Evolutionary conservation across 2,797 vertebrate genomes (phyloP).

Genomic region (Sebastes reedi): DNA sequence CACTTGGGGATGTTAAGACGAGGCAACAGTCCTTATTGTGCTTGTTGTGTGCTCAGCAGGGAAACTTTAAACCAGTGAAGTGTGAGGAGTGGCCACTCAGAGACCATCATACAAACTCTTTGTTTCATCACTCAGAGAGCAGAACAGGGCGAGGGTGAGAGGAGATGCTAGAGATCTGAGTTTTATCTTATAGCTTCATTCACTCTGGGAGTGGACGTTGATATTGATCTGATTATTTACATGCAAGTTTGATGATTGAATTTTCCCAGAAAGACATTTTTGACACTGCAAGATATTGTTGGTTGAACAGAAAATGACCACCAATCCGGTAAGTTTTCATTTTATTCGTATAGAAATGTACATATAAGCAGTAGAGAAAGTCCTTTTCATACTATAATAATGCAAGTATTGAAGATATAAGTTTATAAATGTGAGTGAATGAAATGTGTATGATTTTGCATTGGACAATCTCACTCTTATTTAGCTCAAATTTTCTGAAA

Average conservation of each 20-base stretch:
- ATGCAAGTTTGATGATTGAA: neutral
- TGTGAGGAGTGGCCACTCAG: constrained; percentile 15
- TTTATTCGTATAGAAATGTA: neutral
- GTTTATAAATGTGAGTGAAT: neutral
- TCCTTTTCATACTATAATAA: neutral
- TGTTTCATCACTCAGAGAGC: neutral
- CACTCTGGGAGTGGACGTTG: neutral
- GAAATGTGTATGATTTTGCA: neutral
- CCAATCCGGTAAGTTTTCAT: constrained; percentile 48
- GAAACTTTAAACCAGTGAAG: constrained; percentile 28
- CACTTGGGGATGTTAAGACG: constrained; percentile 6
- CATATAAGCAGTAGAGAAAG: neutral
- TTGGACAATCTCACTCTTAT: neutral
- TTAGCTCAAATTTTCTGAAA: neutral
- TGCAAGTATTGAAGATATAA: neutral
- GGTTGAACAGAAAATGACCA: constrained; percentile 40
- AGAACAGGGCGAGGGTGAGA: neutral
- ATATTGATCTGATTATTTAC: neutral
- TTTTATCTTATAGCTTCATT: neutral
- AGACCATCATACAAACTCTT: neutral
- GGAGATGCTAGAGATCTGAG: neutral
- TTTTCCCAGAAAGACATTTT: neutral
- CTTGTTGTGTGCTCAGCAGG: constrained; percentile 19
- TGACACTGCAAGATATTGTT: neutral
- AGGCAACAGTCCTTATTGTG: constrained; percentile 12